These are phyloP conservation scores for Polyodon spathula DNA, from an alignment of 2,113 vertebrate species.

Conservation along the genomic window DNA sequence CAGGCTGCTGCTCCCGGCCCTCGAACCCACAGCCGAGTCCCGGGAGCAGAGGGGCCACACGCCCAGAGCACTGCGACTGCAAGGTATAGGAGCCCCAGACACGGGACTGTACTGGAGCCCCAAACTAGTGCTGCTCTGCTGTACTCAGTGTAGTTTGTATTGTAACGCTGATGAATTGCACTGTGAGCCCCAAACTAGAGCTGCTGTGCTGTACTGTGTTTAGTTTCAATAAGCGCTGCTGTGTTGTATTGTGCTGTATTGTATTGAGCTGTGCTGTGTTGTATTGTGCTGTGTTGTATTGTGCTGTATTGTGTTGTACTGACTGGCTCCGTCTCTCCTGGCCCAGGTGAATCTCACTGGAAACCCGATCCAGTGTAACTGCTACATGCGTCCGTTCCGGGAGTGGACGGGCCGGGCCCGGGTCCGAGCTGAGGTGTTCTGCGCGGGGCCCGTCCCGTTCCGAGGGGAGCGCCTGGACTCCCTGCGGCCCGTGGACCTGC, in stretches of 20 bases:
- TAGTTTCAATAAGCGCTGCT: no score
- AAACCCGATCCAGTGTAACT: conserved; percentile 82
- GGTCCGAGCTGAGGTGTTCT: conserved; percentile 58
- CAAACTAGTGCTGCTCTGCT: no score
- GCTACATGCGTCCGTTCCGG: conserved; percentile 68
- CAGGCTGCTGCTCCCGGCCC: conserved; percentile 19
- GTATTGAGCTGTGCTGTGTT: no score
- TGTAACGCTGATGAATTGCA: not conserved
- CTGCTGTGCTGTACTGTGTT: no score
- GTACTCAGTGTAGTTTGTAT: no score
- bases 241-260: no score
- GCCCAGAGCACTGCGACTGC: conserved; percentile 68
- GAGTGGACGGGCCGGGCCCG: conserved; percentile 58
- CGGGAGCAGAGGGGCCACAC: conserved; percentile 33
- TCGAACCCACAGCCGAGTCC: accelerated
- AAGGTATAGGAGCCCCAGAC: no score
- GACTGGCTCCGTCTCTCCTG: no score
- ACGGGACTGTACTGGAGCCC: no score
- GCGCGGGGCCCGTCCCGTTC: conserved; percentile 56
- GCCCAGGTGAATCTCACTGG: conserved; percentile 61
- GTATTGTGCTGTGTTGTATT: no score
- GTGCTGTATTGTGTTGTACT: no score
- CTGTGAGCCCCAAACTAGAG: not conserved
- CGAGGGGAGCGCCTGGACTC: conserved; percentile 64
- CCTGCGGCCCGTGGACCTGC: conserved; percentile 60